Evolutionary conservation across 2,113 vertebrate species (phyloP).

Genomic region (Melanerpes aurifrons): DNA sequence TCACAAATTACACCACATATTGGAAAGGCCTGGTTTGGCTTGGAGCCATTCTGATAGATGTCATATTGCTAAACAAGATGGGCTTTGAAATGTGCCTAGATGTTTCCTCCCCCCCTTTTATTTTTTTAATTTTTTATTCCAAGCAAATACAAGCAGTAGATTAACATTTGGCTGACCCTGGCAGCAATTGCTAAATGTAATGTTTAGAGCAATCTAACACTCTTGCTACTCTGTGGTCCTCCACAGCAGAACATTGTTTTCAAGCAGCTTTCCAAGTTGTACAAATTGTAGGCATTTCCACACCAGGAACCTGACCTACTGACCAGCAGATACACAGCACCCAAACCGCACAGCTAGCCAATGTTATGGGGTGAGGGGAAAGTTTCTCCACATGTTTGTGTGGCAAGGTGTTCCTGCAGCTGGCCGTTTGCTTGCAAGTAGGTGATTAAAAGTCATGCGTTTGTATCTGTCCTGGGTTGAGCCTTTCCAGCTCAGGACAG

Average conservation of each 20-base stretch:
- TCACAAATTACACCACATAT: not conserved
- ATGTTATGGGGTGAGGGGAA: accelerated
- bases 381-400: not conserved
- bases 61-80: constrained; percentile 59
- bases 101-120: not conserved
- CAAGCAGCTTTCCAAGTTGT: constrained; percentile 27
- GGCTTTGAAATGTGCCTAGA: constrained; percentile 38
- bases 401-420: not conserved
- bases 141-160: constrained; percentile 66
- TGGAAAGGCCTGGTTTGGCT: constrained; percentile 40
- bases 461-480: not conserved
- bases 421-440: not conserved
- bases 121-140: constrained; percentile 15
- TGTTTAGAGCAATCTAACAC: constrained; percentile 46
- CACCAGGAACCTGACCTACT: not conserved
- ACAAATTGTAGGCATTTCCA: not conserved
- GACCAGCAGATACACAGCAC: not conserved
- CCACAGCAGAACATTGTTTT: constrained; percentile 2
- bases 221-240: not conserved
- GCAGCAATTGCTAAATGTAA: constrained; percentile 47
- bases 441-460: constrained; percentile 14
- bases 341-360: not conserved
- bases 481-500: too few species aligned
- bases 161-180: constrained; percentile 71
- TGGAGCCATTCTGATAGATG: constrained; percentile 56